These are phyloP conservation scores for Stichopus horrens DNA, from an alignment of 53 echinoderm and acorn worm species.

Conservation along the genomic window DNA sequence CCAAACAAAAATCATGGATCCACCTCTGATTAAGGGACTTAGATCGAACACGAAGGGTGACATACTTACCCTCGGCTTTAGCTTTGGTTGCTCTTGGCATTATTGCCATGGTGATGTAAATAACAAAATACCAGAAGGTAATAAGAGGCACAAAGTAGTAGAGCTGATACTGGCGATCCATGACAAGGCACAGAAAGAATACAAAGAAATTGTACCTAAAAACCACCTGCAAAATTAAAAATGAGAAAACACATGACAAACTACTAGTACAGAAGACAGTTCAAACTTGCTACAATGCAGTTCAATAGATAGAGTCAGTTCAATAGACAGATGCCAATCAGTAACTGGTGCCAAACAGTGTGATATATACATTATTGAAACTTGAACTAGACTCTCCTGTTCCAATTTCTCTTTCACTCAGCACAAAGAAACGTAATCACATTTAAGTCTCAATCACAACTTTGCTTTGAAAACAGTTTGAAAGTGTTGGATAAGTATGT, in stretches of 20 bases:
- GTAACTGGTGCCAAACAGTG: too few relatives aligned
- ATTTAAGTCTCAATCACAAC: too few relatives aligned
- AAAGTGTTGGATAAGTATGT: too few relatives aligned
- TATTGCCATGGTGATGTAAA: conserved; percentile 84
- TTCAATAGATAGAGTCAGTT: too few relatives aligned
- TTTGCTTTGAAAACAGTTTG: too few relatives aligned
- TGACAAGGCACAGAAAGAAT: conserved; percentile 86
- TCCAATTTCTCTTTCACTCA: too few relatives aligned
- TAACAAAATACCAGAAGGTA: conserved; percentile 91
- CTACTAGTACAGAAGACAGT: neutral
- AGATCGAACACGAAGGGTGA: neutral
- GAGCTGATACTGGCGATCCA: conserved; percentile 95
- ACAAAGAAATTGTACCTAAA: conserved; percentile 88
- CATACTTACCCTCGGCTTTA: conserved; percentile 71
- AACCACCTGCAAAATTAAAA: conserved; percentile 64
- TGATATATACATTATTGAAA: too few relatives aligned
- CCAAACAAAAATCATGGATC: too few relatives aligned
- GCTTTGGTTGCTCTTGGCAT: conserved; percentile 80
- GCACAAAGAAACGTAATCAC: too few relatives aligned
- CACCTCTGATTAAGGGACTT: too few relatives aligned
- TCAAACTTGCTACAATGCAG: neutral
- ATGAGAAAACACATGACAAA: neutral
- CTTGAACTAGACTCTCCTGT: too few relatives aligned
- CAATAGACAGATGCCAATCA: too few relatives aligned
- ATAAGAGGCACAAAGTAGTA: conserved; percentile 99